These are phyloP conservation scores for Toxotes lorentzi DNA, from an alignment of 2,797 vertebrate species.

Conservation along the genomic window DNA sequence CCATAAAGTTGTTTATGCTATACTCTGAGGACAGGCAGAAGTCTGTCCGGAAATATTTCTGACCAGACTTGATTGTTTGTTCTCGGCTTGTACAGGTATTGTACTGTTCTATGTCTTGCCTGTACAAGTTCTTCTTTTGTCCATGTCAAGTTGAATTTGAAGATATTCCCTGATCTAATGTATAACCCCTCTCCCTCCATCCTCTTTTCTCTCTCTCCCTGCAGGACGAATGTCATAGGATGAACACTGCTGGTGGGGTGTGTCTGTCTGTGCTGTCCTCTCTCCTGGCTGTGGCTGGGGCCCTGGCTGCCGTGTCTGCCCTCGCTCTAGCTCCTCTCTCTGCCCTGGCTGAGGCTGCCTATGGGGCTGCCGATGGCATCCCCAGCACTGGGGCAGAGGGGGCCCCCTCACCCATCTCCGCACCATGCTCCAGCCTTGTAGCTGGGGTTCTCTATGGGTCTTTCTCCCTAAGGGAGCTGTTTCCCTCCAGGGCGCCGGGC, in stretches of 20 bases:
- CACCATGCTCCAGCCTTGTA: conserved; percentile 95
- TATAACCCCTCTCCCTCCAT: neutral
- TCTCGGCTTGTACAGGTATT: conserved; percentile 10
- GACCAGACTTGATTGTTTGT: conserved; percentile 17
- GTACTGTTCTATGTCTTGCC: neutral
- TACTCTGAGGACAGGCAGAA: conserved; percentile 25
- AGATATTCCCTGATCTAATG: conserved; percentile 41
- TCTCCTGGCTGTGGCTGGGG: conserved; percentile 92
- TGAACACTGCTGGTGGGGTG: conserved; percentile 99
- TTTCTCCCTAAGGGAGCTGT: conserved; percentile 98
- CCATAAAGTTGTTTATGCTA: conserved; percentile 49
- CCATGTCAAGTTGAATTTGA: conserved; percentile 23
- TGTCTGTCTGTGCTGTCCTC: conserved; percentile 99
- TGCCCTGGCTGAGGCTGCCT: conserved; percentile 74
- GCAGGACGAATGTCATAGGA: conserved; percentile 99
- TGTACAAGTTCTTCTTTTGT: conserved; percentile 5
- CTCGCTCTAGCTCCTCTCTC: conserved; percentile 78
- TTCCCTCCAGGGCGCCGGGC: conserved; percentile 92
- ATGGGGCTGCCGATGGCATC: conserved; percentile 69
- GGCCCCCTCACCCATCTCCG: conserved; percentile 61
- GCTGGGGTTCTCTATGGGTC: conserved; percentile 98
- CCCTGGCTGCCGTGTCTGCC: conserved; percentile 83
- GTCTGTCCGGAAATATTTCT: conserved; percentile 22
- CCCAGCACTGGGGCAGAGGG: conserved; percentile 71
- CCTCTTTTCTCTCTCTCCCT: conserved; percentile 50